phyloP scores from a whole-genome alignment of 2,113 vertebrate genomes.

The Callithrix jacchus region DNA sequence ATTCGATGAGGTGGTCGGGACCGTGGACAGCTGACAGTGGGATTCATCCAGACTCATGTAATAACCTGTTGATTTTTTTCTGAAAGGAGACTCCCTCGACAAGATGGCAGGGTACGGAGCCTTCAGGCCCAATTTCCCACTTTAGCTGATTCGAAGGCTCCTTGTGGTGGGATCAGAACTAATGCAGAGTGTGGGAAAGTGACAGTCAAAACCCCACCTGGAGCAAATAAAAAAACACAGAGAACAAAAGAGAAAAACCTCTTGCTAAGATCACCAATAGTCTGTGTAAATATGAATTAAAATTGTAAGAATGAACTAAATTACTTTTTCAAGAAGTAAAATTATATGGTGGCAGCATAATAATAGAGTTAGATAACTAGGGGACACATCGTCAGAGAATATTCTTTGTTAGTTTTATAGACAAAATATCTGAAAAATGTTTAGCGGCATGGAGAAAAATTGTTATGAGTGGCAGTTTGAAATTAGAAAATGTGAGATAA shows the following conservation, averaged over 20 bases:
- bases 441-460: background rate
- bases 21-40: constrained; percentile 65
- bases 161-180: constrained; percentile 67
- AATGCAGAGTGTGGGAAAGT: constrained; percentile 63
- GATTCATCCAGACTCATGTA: constrained; percentile 81
- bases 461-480: background rate
- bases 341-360: background rate
- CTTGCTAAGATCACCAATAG: too few species aligned
- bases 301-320: background rate
- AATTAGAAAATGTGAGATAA: background rate
- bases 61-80: constrained; percentile 81
- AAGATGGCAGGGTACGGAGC: constrained; percentile 51
- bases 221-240: constrained; percentile 81
- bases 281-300: background rate
- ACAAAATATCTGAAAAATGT: background rate
- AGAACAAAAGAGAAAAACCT: constrained; percentile 52
- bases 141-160: constrained; percentile 80
- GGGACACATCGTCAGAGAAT: fast-evolving
- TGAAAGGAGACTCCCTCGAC: constrained; percentile 74
- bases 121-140: constrained; percentile 57
- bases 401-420: background rate
- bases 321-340: background rate
- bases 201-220: constrained; percentile 62
- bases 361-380: background rate
- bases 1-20: background rate